Percentiles rank a stretch among this genome's conserved stretches.
Evolutionary conservation across 2,888 invertebrate species (phyloP).

Genomic region (Erebia epiphron): DNA sequence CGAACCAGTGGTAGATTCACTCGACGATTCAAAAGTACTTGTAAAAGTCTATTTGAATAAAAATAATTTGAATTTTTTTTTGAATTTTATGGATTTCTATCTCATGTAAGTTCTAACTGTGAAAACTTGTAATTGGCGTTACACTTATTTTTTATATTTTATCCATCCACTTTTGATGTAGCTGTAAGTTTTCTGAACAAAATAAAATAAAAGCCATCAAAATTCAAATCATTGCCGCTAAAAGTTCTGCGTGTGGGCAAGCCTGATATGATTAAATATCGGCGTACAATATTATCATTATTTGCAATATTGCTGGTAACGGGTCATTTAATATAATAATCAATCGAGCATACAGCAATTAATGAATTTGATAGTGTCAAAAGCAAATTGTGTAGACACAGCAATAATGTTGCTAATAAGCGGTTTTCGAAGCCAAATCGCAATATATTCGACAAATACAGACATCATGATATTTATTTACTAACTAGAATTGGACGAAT

Average conservation of each 20-base stretch:
- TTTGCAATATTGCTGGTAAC: constrained; percentile 23
- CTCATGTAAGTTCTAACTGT: too few relatives aligned
- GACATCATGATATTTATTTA: constrained; percentile 1
- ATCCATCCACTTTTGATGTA: too few relatives aligned
- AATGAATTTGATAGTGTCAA: constrained; percentile 31
- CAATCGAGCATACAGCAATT: constrained; percentile 27
- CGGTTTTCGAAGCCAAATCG: constrained; percentile 20
- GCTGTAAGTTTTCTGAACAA: too few relatives aligned
- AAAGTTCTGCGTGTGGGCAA: background rate
- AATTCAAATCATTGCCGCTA: background rate
- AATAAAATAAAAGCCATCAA: too few relatives aligned
- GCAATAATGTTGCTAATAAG: constrained; percentile 33
- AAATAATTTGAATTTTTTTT: too few relatives aligned
- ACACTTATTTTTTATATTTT: too few relatives aligned
- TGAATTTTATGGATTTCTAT: too few relatives aligned
- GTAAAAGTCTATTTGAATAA: too few relatives aligned
- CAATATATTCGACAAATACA: constrained; percentile 2
- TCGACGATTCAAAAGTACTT: too few relatives aligned
- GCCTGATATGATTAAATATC: background rate
- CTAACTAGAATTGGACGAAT: background rate
- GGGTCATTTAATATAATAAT: constrained; percentile 29
- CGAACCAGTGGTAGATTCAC: too few relatives aligned
- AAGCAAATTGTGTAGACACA: constrained; percentile 29
- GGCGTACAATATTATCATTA: background rate
- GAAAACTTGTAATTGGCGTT: too few relatives aligned